Evolutionary conservation across 1,140 invertebrate species (phyloP), one percentile per base, ranked within the genome.

Genomic region (Rhagoletis zephyria): DNA sequence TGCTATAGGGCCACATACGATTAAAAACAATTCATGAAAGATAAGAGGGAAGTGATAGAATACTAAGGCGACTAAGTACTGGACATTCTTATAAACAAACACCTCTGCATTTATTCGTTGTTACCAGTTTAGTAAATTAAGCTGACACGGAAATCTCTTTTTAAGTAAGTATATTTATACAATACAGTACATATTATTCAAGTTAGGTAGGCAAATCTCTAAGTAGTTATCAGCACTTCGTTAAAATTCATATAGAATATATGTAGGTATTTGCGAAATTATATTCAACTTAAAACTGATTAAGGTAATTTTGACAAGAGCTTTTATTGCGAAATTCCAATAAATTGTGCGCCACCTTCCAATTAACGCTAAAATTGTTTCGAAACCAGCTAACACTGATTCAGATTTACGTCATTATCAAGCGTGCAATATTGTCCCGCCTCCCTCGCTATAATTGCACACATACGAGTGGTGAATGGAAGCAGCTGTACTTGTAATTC

Each of bases 351-450:
- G 19, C 42, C 4, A 51, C 74, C 16, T 16, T 42, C 14, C 74
- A 81, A 81, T 81, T 81, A 81, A 19, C 45, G 48, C 48, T 56
- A 30, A 81, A 81, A 81, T 81, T 81, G 74, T 81, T 51, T 81
- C 48, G 30, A 81, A 81, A 81, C 19, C 10, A 56, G 74, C 48
- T 42, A 30, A 51, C 74, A 51, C 48, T 81, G 74, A 81, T 81
- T 81, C n/a, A 81, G 48, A 81, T 81, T 81, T 81, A 81, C 56
- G 74, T 81, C 74, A 81, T 81, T 56, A 42, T 81, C 74, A 81
- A 51, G 74, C 16, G 48, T 51, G 74, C n/a, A 30, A 30, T 81
- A 56, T 56, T 51, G 5, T 16, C 61, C n/a, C 16, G 61, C 51
- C 4, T 14, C 9, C 61, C 30, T 30, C 61, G n/a, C 61, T 4